A percentile compares a stretch with the other conserved stretches of the same genome.
Conservation (phyloP, 2,888 invertebrate species). For the Rutpela maculata region DNA sequence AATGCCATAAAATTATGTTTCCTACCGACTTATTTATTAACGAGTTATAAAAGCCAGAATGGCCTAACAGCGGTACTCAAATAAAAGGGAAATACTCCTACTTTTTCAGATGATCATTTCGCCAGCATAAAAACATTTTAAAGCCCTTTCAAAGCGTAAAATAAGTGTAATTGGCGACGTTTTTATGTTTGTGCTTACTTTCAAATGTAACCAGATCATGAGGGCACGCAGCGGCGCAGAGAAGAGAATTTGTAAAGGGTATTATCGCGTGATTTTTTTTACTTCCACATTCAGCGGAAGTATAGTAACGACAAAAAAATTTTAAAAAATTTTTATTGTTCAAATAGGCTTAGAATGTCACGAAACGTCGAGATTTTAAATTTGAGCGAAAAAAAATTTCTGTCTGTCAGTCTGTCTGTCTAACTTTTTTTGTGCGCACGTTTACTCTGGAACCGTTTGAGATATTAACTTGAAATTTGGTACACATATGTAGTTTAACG, state of each 20-base stretch:
- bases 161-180: slow-evolving; percentile 60
- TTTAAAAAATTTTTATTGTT: too few species aligned
- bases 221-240: neutral
- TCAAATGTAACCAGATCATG: slow-evolving; percentile 10
- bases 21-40: slow-evolving; percentile 51
- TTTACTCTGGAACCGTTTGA: too few species aligned
- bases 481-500: too few species aligned
- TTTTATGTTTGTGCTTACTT: slow-evolving; percentile 53
- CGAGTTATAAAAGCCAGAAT: slow-evolving; percentile 45
- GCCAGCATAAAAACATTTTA: slow-evolving; percentile 58
- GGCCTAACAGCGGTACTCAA: slow-evolving; percentile 46
- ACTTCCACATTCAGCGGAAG: too few species aligned
- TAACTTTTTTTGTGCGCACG: too few species aligned
- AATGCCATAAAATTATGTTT: slow-evolving; percentile 38
- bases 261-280: neutral
- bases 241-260: neutral
- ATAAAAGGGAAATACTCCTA: slow-evolving; percentile 34
- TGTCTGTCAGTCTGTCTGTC: too few species aligned
- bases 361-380: too few species aligned
- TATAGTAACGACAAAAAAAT: too few species aligned
- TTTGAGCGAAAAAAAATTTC: too few species aligned
- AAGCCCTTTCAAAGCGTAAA: slow-evolving; percentile 57
- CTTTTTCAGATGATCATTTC: slow-evolving; percentile 50
- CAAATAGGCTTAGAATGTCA: too few species aligned
- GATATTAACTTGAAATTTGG: too few species aligned